Conservation (phyloP, 2,113 vertebrate genomes). For the Pipra filicauda region DNA sequence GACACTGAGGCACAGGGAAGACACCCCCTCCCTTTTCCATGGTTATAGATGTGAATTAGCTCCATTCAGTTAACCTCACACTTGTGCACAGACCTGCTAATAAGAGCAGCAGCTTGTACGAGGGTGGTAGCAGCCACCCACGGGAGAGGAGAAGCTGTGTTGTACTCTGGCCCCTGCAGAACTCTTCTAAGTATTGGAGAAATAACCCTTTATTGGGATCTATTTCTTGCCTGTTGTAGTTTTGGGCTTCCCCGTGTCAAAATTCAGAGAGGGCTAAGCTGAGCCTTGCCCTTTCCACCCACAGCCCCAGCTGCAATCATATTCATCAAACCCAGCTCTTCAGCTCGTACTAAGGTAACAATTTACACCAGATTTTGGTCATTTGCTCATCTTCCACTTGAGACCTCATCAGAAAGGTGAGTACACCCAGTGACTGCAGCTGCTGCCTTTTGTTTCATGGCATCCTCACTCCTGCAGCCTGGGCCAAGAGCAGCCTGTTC, state of each 20-base stretch:
- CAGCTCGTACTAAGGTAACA: neutral
- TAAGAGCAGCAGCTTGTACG: neutral
- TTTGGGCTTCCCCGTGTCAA: neutral
- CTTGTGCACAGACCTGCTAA: neutral
- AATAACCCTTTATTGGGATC: neutral
- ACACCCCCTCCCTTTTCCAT: neutral
- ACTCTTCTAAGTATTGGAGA: neutral
- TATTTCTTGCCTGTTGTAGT: neutral
- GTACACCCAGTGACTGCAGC: neutral
- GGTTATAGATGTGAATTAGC: neutral
- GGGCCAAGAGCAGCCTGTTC: too few species aligned
- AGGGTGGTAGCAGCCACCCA: neutral
- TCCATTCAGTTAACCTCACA: neutral
- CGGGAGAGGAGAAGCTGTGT: neutral
- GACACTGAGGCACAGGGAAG: neutral
- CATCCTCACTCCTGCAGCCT: neutral
- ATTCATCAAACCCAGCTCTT: neutral
- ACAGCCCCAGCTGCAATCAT: neutral
- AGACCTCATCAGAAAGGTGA: neutral
- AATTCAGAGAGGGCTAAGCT: neutral
- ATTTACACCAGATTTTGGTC: neutral
- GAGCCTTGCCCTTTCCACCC: neutral
- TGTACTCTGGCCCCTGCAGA: neutral
- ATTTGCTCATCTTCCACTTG: neutral
- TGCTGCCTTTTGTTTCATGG: neutral